Conservation (phyloP, 2,113 vertebrate species). For the Prunella himalayana region DNA sequence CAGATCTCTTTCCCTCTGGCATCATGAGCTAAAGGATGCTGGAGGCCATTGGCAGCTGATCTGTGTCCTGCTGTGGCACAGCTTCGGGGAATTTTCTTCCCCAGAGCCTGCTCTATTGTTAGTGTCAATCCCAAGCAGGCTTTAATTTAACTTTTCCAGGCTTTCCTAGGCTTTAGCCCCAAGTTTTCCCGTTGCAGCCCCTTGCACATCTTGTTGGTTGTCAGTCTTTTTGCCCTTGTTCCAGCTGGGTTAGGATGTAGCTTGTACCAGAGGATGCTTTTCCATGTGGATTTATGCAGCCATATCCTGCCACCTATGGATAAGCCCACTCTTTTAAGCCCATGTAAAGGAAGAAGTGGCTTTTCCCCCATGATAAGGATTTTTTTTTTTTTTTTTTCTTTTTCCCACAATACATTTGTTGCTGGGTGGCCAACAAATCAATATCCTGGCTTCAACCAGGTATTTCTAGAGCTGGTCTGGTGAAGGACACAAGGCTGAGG, state of each 20-base stretch:
- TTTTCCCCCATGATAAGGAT: not conserved
- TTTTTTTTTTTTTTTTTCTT: not conserved
- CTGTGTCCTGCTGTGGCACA: fast-evolving
- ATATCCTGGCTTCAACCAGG: not conserved
- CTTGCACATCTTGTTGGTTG: not conserved
- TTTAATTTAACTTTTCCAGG: not conserved
- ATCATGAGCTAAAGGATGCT: not conserved
- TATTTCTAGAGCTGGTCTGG: not conserved
- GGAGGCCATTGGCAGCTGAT: fast-evolving
- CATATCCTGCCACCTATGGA: fast-evolving
- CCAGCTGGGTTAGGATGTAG: not conserved
- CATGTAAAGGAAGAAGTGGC: not conserved
- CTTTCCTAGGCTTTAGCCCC: not conserved
- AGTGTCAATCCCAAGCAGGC: not conserved
- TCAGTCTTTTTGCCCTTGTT: not conserved
- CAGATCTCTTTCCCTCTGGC: not conserved
- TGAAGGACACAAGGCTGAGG: not conserved
- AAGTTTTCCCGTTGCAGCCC: not conserved
- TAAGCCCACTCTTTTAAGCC: not conserved
- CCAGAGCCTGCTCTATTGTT: fast-evolving
- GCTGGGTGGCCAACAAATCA: not conserved
- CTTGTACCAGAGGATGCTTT: not conserved
- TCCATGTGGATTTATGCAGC: not conserved
- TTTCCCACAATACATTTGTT: not conserved
- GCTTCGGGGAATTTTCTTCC: not conserved